Percentiles rank a stretch among this genome's conserved stretches.
Conservation (phyloP, 2,888 invertebrate species). For the Ferdinandea cuprea region DNA sequence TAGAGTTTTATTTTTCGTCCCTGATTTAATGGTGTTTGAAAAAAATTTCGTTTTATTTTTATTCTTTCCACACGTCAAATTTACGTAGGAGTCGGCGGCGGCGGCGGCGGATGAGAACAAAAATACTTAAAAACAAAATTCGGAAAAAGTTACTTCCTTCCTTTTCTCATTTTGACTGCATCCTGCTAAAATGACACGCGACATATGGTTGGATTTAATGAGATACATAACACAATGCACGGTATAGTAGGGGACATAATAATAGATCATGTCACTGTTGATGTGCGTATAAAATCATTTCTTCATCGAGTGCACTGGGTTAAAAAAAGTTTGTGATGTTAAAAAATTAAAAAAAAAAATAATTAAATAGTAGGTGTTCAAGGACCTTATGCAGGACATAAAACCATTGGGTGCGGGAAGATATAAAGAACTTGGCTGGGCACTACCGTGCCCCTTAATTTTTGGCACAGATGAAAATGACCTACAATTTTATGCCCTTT, state of each 20-base stretch:
- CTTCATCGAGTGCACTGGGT: too few relatives aligned
- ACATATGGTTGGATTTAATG: slow-evolving; percentile 38
- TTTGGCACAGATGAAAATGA: too few relatives aligned
- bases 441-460: too few relatives aligned
- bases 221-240: background rate
- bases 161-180: slow-evolving; percentile 23
- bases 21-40: slow-evolving; percentile 2
- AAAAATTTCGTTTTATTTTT: slow-evolving; percentile 39
- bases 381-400: too few relatives aligned
- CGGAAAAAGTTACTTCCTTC: slow-evolving; percentile 58
- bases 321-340: too few relatives aligned
- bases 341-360: too few relatives aligned
- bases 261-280: slow-evolving; percentile 9
- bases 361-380: too few relatives aligned
- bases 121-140: slow-evolving; percentile 8
- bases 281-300: background rate
- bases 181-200: slow-evolving; percentile 3
- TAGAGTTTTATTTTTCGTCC: slow-evolving; percentile 19
- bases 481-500: too few relatives aligned
- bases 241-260: slow-evolving; percentile 39
- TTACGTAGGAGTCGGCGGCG: slow-evolving; percentile 8
- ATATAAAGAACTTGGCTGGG: too few relatives aligned
- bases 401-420: too few relatives aligned
- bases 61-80: slow-evolving; percentile 34
- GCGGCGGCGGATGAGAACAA: slow-evolving; percentile 17